phyloP scores from a whole-genome alignment of 2,113 vertebrate species.

The Columba janthina region DNA sequence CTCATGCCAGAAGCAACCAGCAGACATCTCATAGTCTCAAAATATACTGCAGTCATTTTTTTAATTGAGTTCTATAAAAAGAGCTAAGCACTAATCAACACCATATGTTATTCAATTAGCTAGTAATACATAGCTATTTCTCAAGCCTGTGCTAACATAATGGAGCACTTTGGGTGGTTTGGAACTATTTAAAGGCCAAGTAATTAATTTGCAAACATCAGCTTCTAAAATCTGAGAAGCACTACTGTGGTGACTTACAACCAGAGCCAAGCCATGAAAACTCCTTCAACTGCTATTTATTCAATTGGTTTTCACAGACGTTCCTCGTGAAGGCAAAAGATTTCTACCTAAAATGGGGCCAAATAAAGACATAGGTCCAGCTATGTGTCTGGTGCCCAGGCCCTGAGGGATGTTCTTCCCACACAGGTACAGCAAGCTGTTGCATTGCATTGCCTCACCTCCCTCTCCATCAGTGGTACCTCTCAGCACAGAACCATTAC shows the following conservation, averaged over 20 bases:
- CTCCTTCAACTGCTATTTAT: not conserved
- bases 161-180: conserved; percentile 46
- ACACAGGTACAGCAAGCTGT: not conserved
- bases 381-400: not conserved
- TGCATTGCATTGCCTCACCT: not conserved
- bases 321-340: not conserved
- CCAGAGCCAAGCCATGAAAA: not conserved
- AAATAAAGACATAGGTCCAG: not conserved
- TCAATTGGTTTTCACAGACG: not conserved
- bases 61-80: conserved; percentile 68
- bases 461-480: no score
- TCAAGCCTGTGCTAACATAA: conserved; percentile 64
- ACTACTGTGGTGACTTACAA: not conserved
- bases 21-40: conserved; percentile 25
- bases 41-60: conserved; percentile 61
- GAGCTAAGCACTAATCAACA: conserved; percentile 67
- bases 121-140: conserved; percentile 64
- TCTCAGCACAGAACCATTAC: not conserved
- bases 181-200: conserved; percentile 58
- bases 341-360: not conserved
- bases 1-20: conserved; percentile 7
- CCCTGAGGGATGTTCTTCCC: not conserved
- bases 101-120: conserved; percentile 71
- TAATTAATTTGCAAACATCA: conserved; percentile 69
- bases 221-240: conserved; percentile 36